Conservation (phyloP, 1,140 invertebrate genomes). For the Bombus sibiricus region DNA sequence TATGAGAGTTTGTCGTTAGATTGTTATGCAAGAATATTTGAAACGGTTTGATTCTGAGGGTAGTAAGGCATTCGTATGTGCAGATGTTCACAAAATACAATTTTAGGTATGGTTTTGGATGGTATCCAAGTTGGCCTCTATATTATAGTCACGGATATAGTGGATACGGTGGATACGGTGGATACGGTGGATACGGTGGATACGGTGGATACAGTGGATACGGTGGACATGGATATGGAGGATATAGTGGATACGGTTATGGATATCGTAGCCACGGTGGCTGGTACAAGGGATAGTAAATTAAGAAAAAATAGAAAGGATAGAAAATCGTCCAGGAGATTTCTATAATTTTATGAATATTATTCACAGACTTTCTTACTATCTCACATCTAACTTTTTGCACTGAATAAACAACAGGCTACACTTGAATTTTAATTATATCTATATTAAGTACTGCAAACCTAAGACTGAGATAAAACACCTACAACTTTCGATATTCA, state of each 20-base stretch:
- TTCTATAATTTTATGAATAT: constrained; percentile 4
- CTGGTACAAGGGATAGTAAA: constrained; percentile 74
- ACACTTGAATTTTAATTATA: not conserved
- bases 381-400: not conserved
- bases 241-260: constrained; percentile 23
- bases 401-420: not conserved
- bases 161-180: constrained; percentile 24
- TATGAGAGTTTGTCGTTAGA: not conserved
- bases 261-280: constrained; percentile 49
- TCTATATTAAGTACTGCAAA: too few species aligned
- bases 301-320: not conserved
- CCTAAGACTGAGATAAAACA: not conserved
- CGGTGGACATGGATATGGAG: constrained; percentile 13
- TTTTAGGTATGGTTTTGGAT: constrained; percentile 53
- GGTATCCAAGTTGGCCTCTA: constrained; percentile 7
- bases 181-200: constrained; percentile 24
- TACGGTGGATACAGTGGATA: constrained; percentile 52
- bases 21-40: not conserved
- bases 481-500: not conserved
- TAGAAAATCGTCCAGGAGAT: not conserved
- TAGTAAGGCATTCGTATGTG: not conserved
- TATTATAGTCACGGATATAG: constrained; percentile 6
- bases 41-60: not conserved
- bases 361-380: not conserved
- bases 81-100: not conserved